Evolutionary conservation across 2,888 invertebrate species (phyloP), one percentile per base, ranked within the genome.

Genomic region (Caenorhabditis sp.): DNA sequence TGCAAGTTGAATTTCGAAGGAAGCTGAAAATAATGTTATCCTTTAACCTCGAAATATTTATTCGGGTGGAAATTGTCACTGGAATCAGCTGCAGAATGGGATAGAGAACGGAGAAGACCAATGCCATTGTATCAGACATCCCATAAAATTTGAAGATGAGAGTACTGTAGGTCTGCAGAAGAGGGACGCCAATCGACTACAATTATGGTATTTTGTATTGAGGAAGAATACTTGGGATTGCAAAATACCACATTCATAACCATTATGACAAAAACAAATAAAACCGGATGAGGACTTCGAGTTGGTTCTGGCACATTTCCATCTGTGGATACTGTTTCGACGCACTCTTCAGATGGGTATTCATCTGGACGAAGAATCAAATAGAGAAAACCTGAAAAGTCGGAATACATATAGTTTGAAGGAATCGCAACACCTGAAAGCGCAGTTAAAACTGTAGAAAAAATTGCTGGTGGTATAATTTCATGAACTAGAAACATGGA

Each of bases 171-270:
- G 86, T 85, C 38, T 88, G 87, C 22, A 87, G 77, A 4, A 87
- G 31, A 0, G 89, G 89, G 22, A 89, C 88, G 1, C 89, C 89
- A 38, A 87, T 88, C 2, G 85, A 75, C 88, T 88, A 75, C 28
- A 85, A 75, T 19, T 19, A 19, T 1, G 8, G 12, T 12, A n/a
- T 12, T 7, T 58, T 19, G 26, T 4, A 31, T n/a, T 31, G 8
- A 8, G 4, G 26, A 26, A 19, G 14, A n/a, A n/a, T n/a, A n/a
- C n/a, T n/a, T n/a, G n/a, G n/a, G n/a, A n/a, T n/a, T n/a, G n/a
- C n/a, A n/a, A n/a, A n/a, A n/a, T 70, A 81, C 76, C 69, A 79
- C 83, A 58, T 83, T 83, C 8, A 83, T 59, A 35, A 83, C 74
- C 83, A 83, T 83, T 24, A 83, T 44, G 3, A 79, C 16, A 31